phyloP scores from a whole-genome alignment of 92 coral and sea anemone species.

The Zoanthus solanderi region DNA sequence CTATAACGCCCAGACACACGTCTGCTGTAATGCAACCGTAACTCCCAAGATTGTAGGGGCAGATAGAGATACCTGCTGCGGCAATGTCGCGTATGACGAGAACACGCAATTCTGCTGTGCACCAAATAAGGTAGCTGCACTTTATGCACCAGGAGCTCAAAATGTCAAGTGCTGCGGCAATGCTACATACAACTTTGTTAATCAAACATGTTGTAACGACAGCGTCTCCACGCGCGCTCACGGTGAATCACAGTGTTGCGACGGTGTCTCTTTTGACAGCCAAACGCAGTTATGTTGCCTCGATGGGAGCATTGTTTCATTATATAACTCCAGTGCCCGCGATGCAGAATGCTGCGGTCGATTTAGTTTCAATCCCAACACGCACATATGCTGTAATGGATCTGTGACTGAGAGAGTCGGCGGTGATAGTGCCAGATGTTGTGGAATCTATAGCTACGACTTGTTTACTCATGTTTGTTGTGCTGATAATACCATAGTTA shows the following conservation, averaged over 20 bases:
- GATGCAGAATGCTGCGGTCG: conserved; percentile 56
- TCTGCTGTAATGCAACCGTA: conserved; percentile 37
- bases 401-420: conserved; percentile 7
- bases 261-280: conserved; percentile 19
- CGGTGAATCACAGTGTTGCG: conserved; percentile 34
- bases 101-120: conserved; percentile 55
- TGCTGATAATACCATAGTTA: conserved; percentile 26
- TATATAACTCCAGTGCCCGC: conserved; percentile 10
- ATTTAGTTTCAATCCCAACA: conserved; percentile 20
- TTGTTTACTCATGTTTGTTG: conserved; percentile 45
- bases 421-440: conserved; percentile 33
- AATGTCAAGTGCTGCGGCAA: conserved; percentile 53
- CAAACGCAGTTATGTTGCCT: conserved; percentile 36
- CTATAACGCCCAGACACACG: conserved; percentile 20
- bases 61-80: conserved; percentile 41
- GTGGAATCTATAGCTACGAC: conserved; percentile 46
- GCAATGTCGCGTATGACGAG: conserved; percentile 33
- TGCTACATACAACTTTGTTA: conserved; percentile 33
- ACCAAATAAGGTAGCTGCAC: conserved; percentile 5
- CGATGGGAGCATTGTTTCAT: conserved; percentile 37
- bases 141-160: conserved; percentile 35
- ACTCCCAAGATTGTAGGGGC: conserved; percentile 25
- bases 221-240: conserved; percentile 10
- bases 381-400: conserved; percentile 50
- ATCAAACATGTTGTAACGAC: conserved; percentile 53